Percentiles rank a stretch among this genome's conserved stretches.
Evolutionary conservation across 2,797 vertebrate species (phyloP).

Genomic region (Acipenser ruthenus): DNA sequence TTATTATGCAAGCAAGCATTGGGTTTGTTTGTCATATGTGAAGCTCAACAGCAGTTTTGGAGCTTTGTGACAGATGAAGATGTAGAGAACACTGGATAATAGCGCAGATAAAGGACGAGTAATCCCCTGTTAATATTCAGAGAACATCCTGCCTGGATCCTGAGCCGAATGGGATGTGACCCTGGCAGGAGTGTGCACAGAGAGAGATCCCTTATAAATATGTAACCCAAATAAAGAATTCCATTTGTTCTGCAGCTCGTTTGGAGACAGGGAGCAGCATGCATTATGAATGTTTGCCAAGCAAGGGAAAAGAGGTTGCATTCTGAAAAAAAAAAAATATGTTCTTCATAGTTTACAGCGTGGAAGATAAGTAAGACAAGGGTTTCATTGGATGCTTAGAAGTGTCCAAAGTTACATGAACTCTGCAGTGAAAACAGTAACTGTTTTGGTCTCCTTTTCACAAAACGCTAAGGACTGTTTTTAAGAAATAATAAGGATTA

Average conservation of each 20-base stretch:
- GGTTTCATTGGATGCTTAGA: no score
- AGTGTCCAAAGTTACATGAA: no score
- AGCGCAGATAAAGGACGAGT: conserved; percentile 19
- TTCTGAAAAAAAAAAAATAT: not conserved
- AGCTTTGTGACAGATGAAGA: conserved; percentile 15
- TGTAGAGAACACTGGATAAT: not conserved
- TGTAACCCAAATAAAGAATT: conserved; percentile 62
- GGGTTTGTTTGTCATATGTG: conserved; percentile 2
- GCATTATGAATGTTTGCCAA: not conserved
- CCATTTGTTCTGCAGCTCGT: conserved; percentile 42
- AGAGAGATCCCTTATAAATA: conserved; percentile 47
- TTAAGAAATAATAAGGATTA: not conserved
- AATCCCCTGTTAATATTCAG: conserved; percentile 25
- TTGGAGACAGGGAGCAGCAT: not conserved
- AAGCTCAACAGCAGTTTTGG: conserved; percentile 11
- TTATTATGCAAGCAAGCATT: conserved; percentile 6
- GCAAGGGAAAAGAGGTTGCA: conserved; percentile 8
- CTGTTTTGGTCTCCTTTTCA: not conserved
- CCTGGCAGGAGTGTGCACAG: conserved; percentile 27
- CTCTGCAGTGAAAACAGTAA: no score
- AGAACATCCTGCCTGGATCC: conserved; percentile 9
- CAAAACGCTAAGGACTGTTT: no score
- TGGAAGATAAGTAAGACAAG: not conserved
- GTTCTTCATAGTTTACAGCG: not conserved
- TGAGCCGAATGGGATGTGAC: conserved; percentile 37